phyloP scores from a whole-genome alignment of 2,113 vertebrate species.

The Chaetorhynchus papuensis region DNA sequence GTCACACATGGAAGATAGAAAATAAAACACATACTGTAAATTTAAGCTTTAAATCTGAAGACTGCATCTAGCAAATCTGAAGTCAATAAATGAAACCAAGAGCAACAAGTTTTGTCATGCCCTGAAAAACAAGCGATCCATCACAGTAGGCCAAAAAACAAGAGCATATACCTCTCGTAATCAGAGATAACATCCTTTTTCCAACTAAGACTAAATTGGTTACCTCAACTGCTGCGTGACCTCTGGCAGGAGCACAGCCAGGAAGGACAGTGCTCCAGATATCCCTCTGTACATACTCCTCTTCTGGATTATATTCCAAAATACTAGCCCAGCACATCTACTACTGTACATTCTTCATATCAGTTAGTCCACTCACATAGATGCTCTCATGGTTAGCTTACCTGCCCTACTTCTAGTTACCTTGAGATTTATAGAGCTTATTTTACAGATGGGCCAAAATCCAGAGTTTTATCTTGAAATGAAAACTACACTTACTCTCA shows the following conservation, averaged over 20 bases:
- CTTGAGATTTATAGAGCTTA: not conserved
- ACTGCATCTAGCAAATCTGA: not conserved
- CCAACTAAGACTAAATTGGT: not conserved
- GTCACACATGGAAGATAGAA: not conserved
- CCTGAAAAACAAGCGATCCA: not conserved
- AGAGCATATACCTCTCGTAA: not conserved
- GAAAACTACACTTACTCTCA: not conserved
- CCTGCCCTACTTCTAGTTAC: not conserved
- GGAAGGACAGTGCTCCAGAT: not conserved
- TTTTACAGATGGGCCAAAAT: not conserved
- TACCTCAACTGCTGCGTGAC: not conserved
- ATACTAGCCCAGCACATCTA: not conserved
- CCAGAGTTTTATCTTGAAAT: not conserved
- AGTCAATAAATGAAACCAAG: not conserved
- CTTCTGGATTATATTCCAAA: not conserved
- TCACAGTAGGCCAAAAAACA: not conserved
- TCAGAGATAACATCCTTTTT: not conserved
- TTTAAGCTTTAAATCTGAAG: not conserved
- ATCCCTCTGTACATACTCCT: not conserved
- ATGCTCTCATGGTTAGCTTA: not conserved
- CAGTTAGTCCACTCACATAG: not conserved
- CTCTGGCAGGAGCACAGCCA: not conserved
- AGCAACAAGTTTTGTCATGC: not conserved
- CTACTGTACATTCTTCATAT: not conserved
- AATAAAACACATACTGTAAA: not conserved